These are phyloP conservation scores for Eclectus roratus DNA, from an alignment of 2,113 vertebrate species.

Conservation along the genomic window DNA sequence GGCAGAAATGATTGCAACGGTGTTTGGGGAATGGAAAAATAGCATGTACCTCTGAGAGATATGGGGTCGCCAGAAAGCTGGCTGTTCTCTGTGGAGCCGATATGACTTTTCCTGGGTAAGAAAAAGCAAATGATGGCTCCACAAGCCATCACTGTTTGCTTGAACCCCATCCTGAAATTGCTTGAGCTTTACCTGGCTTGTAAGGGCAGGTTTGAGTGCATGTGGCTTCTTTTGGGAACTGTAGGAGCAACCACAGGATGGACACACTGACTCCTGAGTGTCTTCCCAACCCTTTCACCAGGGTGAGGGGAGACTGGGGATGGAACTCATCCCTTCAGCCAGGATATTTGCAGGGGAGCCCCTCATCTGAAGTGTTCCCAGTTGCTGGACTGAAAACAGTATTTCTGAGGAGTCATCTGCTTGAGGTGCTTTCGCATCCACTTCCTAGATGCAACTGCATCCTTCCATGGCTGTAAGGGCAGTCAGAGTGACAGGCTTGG, in stretches of 20 bases:
- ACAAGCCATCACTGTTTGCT: background rate
- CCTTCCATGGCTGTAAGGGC: background rate
- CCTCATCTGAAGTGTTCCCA: background rate
- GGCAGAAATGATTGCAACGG: conserved; percentile 24
- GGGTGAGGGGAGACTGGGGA: background rate
- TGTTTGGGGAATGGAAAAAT: background rate
- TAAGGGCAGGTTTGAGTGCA: background rate
- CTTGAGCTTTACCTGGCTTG: background rate
- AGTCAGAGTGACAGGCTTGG: fast-evolving
- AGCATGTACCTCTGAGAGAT: background rate
- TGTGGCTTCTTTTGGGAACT: background rate
- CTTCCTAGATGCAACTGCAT: background rate
- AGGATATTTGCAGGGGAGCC: background rate
- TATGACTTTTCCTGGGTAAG: background rate
- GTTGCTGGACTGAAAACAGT: background rate
- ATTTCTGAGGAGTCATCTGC: background rate
- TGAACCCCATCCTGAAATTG: background rate
- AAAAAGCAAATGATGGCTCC: background rate
- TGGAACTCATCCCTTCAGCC: background rate
- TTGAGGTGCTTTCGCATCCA: background rate
- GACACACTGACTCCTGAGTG: fast-evolving
- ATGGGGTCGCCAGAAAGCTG: background rate
- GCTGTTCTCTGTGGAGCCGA: background rate
- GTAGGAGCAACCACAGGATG: background rate
- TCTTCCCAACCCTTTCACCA: background rate